These are phyloP conservation scores for Neodiprion virginianus DNA, from an alignment of 1,140 invertebrate genomes.

Conservation along the genomic window DNA sequence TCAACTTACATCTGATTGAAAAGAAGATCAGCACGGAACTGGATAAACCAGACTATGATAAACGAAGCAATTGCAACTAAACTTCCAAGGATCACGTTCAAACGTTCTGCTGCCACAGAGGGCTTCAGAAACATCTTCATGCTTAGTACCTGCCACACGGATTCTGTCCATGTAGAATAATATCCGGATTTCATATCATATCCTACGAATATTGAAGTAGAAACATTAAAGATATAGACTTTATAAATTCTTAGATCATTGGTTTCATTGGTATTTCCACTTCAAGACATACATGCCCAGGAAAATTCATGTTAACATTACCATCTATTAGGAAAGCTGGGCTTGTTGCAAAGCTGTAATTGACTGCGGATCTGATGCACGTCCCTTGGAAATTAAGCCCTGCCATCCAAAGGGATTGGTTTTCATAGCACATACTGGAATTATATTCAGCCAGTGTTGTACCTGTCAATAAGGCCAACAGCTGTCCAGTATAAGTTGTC, in stretches of 20 bases:
- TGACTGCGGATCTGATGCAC: slow-evolving; percentile 79
- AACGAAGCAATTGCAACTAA: slow-evolving; percentile 71
- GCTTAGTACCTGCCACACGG: slow-evolving; percentile 78
- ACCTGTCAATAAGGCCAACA: slow-evolving; percentile 67
- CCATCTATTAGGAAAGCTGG: slow-evolving; percentile 79
- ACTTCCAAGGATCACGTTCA: slow-evolving; percentile 71
- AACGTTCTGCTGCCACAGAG: slow-evolving; percentile 70
- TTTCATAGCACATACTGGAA: slow-evolving; percentile 44
- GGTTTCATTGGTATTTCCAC: background rate
- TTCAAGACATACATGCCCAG: slow-evolving; percentile 8
- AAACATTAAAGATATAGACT: slow-evolving; percentile 21
- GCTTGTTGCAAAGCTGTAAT: slow-evolving; percentile 77
- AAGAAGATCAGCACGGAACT: slow-evolving; percentile 68
- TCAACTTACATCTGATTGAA: slow-evolving; percentile 60
- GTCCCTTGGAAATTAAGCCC: slow-evolving; percentile 70
- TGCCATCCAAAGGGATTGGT: slow-evolving; percentile 62
- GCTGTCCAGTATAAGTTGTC: slow-evolving; percentile 62
- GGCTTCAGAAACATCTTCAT: slow-evolving; percentile 85
- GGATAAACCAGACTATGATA: slow-evolving; percentile 73
- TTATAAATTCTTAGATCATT: slow-evolving; percentile 17
- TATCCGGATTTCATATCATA: slow-evolving; percentile 80
- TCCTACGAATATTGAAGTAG: slow-evolving; percentile 59
- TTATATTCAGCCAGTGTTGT: slow-evolving; percentile 50
- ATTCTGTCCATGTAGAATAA: slow-evolving; percentile 94
- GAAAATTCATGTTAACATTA: slow-evolving; percentile 46